A percentile compares a stretch with the other conserved stretches of the same genome.
Evolutionary conservation across 2,888 invertebrate species (phyloP).

Genomic region (Caradrina clavipalpis): DNA sequence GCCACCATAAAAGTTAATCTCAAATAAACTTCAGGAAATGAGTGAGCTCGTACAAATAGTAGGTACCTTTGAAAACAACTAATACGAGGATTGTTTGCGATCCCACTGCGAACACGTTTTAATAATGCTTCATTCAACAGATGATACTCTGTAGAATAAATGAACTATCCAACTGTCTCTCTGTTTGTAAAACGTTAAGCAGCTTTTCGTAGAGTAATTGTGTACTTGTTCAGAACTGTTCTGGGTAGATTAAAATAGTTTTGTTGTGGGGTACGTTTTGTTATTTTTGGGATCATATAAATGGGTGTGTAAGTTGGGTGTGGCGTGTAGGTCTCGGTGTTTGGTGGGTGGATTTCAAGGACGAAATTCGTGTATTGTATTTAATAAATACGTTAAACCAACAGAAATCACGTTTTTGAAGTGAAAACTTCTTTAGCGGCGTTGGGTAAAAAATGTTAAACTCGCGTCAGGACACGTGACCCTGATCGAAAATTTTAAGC

Average conservation of each 20-base stretch:
- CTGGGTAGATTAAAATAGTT: slow-evolving; percentile 48
- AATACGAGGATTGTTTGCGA: slow-evolving; percentile 67
- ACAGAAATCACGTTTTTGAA: too few relatives aligned
- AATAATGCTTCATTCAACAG: slow-evolving; percentile 71
- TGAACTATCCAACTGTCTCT: slow-evolving; percentile 65
- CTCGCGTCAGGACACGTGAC: too few relatives aligned
- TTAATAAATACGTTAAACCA: too few relatives aligned
- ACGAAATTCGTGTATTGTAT: too few relatives aligned
- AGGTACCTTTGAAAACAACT: slow-evolving; percentile 62
- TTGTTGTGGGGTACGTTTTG: slow-evolving; percentile 13
- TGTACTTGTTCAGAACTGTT: slow-evolving; percentile 40
- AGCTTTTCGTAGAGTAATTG: slow-evolving; percentile 55
- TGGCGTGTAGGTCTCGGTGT: background rate
- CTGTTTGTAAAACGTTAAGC: slow-evolving; percentile 61
- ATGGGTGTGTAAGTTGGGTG: background rate
- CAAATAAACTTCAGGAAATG: slow-evolving; percentile 32
- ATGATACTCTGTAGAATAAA: slow-evolving; percentile 68
- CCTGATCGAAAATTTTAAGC: too few relatives aligned
- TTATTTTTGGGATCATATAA: slow-evolving; percentile 30
- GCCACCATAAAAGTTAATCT: slow-evolving; percentile 21
- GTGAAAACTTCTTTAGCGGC: too few relatives aligned
- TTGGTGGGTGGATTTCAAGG: too few relatives aligned
- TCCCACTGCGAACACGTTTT: slow-evolving; percentile 67
- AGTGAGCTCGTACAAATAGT: slow-evolving; percentile 34
- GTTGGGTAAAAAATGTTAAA: too few relatives aligned